These are phyloP conservation scores for Beroe forskalii DNA, from an alignment of 37 sponge, comb jelly and placozoan species.

Conservation along the genomic window DNA sequence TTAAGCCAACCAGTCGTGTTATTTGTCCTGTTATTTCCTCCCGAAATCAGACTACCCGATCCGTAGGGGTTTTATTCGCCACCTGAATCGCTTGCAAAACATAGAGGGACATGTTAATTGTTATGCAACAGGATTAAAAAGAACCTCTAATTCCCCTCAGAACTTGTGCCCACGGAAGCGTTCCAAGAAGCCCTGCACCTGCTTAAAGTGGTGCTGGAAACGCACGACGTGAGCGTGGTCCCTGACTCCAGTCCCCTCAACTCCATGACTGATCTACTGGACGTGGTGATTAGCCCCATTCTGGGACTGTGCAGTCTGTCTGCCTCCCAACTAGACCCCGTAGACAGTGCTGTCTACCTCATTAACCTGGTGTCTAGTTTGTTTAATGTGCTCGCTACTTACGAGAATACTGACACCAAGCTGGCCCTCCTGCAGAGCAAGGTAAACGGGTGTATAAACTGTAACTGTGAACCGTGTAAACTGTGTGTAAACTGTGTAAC, in stretches of 20 bases:
- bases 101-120: no score
- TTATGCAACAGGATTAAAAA: no score
- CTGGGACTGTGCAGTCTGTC: conserved; percentile 78
- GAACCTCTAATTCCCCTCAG: no score
- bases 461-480: no score
- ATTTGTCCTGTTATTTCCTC: no score
- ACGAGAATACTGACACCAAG: conserved; percentile 82
- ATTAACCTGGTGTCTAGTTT: conserved; percentile 82
- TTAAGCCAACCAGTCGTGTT: no score
- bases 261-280: conserved; percentile 69
- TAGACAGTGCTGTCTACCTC: conserved; percentile 78
- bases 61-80: no score
- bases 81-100: no score
- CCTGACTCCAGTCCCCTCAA: conserved; percentile 15
- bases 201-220: conserved; percentile 74
- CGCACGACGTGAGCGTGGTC: conserved; percentile 76
- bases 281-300: conserved; percentile 79
- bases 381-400: conserved; percentile 82
- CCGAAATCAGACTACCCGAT: no score
- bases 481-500: no score
- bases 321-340: conserved; percentile 71
- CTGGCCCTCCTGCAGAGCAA: conserved; percentile 81
- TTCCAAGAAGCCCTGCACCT: conserved; percentile 75
- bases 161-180: conserved; percentile 75
- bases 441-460: no score